Evolutionary conservation across 2,113 vertebrate genomes (phyloP).

Genomic region (Protomyctophum bolini): DNA sequence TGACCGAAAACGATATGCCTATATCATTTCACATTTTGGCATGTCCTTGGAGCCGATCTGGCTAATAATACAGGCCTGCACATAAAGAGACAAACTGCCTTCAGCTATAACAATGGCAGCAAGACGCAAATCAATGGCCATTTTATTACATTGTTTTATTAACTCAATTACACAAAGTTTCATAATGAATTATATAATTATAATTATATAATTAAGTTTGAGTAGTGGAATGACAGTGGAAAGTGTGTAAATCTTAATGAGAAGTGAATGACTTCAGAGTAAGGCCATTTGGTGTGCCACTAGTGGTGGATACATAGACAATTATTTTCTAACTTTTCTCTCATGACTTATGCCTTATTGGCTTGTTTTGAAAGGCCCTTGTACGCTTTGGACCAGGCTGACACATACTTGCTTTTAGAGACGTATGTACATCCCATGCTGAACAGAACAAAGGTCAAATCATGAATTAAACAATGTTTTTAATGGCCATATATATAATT

Average conservation of each 20-base stretch:
- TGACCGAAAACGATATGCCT: conserved; percentile 4
- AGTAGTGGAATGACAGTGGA: conserved; percentile 32
- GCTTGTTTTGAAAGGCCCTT: background rate
- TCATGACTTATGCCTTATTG: too few relatives aligned
- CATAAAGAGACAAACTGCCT: conserved; percentile 7
- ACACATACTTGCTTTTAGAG: too few relatives aligned
- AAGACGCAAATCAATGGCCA: conserved; percentile 48
- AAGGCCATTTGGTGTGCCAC: background rate
- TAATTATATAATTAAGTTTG: conserved; percentile 36
- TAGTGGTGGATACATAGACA: background rate
- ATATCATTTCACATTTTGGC: conserved; percentile 22
- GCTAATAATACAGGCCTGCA: conserved; percentile 2
- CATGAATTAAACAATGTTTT: too few relatives aligned
- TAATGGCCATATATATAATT: too few relatives aligned
- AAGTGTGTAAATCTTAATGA: conserved; percentile 32
- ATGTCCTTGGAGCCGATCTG: conserved; percentile 6
- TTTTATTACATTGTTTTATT: conserved; percentile 53
- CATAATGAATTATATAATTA: conserved; percentile 57
- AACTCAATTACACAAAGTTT: conserved; percentile 53
- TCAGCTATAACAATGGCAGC: conserved; percentile 13
- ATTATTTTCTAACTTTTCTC: too few relatives aligned
- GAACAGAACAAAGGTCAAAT: too few relatives aligned
- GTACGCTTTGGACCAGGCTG: too few relatives aligned
- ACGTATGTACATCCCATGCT: too few relatives aligned
- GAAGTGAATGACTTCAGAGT: conserved; percentile 29